Evolutionary conservation across 1,140 invertebrate species (phyloP), one percentile per base, ranked within the genome.

Genomic region (Telenomus remus): DNA sequence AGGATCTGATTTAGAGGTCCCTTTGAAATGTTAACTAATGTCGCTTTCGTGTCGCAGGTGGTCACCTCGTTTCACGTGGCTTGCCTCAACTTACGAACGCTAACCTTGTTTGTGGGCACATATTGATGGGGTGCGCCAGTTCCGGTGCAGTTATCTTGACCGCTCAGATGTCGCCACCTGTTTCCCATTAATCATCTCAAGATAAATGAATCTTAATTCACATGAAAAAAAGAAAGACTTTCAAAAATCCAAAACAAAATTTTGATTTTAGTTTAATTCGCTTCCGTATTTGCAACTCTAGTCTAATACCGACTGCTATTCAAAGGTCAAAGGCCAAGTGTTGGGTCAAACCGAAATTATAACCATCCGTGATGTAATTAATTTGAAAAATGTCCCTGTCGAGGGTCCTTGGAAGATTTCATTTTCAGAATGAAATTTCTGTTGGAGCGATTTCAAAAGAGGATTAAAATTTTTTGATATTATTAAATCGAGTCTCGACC

Each of bases 41-140:
- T 39, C 35, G 56, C 42, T 72, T 65, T 72, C 60, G 43, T 73
- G 55, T 73, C 42, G 50, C 16, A 11, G 50, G 27, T 61, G 70
- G 55, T 65, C 70, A 73, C 70, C 70, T 66, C 70, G 15, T 73
- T 73, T 73, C 56, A 61, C 61, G 48, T 66, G 71, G 14, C 51
- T 49, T 56, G 55, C 61, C 49, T 49, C 51, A 6, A 14, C 10
- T 53, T 34, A 74, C 50, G 71, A 74, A 56, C 57, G 71, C 66
- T 66, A 54, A 66, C 71, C 71, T 74, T 66, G 61, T 66, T 73
- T 42, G 44, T 33, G 35, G 37, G 54, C 55, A 39, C 54, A 65
- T 73, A 66, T 73, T 73, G 50, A 73, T 73, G 61, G 61, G 12
- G 70, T 73, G 55, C 70, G 56, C 70, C 51, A 73, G 44, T 73